Evolutionary conservation across 1,140 invertebrate species (phyloP), one percentile per base, ranked within the genome.

Genomic region (Pollicipes pollicipes): DNA sequence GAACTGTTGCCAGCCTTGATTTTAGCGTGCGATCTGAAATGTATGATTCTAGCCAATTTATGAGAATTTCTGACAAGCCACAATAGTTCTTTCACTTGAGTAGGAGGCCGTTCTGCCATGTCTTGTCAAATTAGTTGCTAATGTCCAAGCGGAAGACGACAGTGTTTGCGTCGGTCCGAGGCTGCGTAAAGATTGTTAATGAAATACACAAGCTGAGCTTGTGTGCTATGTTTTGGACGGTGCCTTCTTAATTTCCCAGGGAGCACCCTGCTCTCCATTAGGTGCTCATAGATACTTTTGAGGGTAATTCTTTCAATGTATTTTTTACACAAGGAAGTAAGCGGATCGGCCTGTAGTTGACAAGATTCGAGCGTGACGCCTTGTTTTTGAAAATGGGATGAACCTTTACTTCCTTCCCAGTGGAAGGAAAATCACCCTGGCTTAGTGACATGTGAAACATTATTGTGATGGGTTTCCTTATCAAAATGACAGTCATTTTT

Each of bases 101-200:
- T 17, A 58, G 45, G 6, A 58, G 17, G 2, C 68, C 45, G 27
- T 24, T 37, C 10, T 69, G 32, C 45, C n/a, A 30, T 3, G 29
- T 69, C 28, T 69, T 37, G 27, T 37, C 45, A 30, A 35, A 69
- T 8, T 69, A 69, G n/a, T 37, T 69, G 32, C 32, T 37, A 27
- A 69, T 69, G 28, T 69, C 68, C 27, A 69, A 27, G 45, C 27
- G 29, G 27, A 69, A 28, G n/a, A 28, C 45, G 16, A 29, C 27
- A 69, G 45, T 69, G n/a, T 16, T 16, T 69, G n/a, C 45, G n/a
- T n/a, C 28, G 45, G 45, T 31, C 68, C 37, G 67, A 45, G 37
- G 67, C 66, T 64, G 29, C 35, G 26, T 64, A 68, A 30, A 67
- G 30, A 66, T 71, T 58, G 45, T 58, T 58, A 21, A 58, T 58